A percentile compares a stretch with the other conserved stretches of the same genome.
phyloP scores from a whole-genome alignment of 2,888 invertebrate genomes.

The Deilephila porcellus region DNA sequence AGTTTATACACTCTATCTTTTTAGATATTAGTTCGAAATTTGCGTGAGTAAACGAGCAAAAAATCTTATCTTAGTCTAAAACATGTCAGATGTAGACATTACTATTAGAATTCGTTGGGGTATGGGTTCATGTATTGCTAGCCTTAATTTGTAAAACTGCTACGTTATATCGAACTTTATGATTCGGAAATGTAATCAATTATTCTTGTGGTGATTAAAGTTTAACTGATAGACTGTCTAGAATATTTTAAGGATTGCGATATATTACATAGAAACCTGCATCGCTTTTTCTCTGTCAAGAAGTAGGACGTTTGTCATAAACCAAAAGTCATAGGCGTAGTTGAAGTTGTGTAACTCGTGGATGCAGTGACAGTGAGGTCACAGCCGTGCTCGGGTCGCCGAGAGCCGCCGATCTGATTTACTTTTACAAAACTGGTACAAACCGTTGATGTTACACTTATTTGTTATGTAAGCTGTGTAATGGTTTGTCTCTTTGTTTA shows the following conservation, averaged over 20 bases:
- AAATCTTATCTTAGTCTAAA: too few species aligned
- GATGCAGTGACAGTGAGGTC: constrained; percentile 22
- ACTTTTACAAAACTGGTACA: constrained; percentile 17
- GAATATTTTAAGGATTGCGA: not conserved
- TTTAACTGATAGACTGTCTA: not conserved
- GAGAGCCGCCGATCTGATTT: constrained; percentile 23
- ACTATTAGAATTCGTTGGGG: too few species aligned
- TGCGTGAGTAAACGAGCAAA: not conserved
- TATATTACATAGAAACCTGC: not conserved
- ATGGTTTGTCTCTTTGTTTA: not conserved
- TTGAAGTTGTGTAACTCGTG: constrained; percentile 14
- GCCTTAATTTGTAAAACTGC: too few species aligned
- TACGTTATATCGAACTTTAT: too few species aligned
- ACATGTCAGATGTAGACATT: too few species aligned
- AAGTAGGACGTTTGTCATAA: not conserved
- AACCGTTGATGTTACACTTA: constrained; percentile 7
- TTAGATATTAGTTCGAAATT: not conserved
- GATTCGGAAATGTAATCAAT: not conserved
- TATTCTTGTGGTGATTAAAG: not conserved
- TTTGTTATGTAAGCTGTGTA: constrained; percentile 5
- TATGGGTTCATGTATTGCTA: too few species aligned
- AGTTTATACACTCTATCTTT: not conserved
- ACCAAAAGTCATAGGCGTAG: constrained; percentile 39
- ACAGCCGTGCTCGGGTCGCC: constrained; percentile 20
- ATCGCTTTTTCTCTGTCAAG: constrained; percentile 12